These are phyloP conservation scores for Pristis pectinata DNA, from an alignment of 2,797 vertebrate genomes.

Conservation along the genomic window DNA sequence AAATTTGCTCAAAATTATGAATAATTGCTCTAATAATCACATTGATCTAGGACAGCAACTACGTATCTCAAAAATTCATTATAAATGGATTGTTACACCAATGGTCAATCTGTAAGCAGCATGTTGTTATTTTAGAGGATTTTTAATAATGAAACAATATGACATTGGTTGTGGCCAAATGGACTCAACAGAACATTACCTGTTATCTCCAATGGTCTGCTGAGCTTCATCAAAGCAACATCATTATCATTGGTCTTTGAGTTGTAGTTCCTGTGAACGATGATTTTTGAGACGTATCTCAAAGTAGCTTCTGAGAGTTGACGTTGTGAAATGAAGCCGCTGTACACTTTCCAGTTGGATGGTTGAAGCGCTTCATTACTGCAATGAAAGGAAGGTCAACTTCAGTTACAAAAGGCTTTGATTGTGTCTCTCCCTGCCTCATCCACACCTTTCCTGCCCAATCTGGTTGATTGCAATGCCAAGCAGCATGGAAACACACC, in stretches of 20 bases:
- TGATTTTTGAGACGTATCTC: constrained; percentile 69
- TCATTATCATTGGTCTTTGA: constrained; percentile 73
- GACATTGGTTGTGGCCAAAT: background rate
- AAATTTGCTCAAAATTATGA: background rate
- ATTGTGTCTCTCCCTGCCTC: background rate
- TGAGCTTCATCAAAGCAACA: constrained; percentile 74
- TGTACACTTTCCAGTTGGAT: constrained; percentile 71
- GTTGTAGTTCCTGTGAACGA: constrained; percentile 73
- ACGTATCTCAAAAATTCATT: background rate
- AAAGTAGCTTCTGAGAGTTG: constrained; percentile 48
- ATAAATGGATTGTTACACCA: background rate
- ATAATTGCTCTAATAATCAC: background rate
- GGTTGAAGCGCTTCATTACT: constrained; percentile 68
- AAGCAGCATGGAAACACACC: background rate
- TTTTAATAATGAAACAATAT: background rate
- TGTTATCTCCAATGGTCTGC: constrained; percentile 67
- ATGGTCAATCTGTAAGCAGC: background rate
- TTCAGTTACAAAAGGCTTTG: background rate
- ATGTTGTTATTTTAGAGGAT: background rate
- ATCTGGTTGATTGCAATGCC: background rate
- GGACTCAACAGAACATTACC: constrained; percentile 50
- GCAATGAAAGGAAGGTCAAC: constrained; percentile 38
- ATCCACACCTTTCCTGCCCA: too few species aligned
- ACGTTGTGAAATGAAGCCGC: constrained; percentile 63
- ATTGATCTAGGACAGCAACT: background rate